These are phyloP conservation scores for Ypsolopha sequella DNA, from an alignment of 2,888 invertebrate genomes.

Conservation along the genomic window DNA sequence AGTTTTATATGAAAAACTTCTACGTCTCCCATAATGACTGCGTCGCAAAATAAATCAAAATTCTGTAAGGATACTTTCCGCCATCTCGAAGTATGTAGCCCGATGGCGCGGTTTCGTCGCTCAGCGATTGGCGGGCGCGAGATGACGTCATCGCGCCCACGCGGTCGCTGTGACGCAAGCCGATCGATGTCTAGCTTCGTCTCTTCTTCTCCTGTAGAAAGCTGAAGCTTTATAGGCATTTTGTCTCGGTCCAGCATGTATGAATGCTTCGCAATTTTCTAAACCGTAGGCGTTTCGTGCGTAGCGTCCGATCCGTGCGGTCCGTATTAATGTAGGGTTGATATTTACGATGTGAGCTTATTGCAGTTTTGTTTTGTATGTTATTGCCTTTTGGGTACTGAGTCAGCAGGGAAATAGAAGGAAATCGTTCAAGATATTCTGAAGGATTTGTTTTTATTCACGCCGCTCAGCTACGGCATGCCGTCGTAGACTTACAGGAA, in stretches of 20 bases:
- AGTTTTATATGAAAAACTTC: constrained; percentile 18
- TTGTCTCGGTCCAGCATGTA: constrained; percentile 37
- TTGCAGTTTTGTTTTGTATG: constrained; percentile 15
- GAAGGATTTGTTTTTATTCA: no score
- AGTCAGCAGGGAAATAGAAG: no score
- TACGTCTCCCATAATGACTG: constrained; percentile 9
- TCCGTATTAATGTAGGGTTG: constrained; percentile 28
- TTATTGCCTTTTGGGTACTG: constrained; percentile 12
- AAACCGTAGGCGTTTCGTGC: constrained; percentile 59
- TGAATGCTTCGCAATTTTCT: constrained; percentile 54
- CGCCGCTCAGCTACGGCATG: no score
- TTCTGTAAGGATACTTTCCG: constrained; percentile 18
- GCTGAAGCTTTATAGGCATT: constrained; percentile 7
- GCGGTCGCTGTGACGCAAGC: constrained; percentile 62
- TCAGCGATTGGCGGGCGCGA: constrained; percentile 39
- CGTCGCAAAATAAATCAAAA: no score
- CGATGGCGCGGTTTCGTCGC: constrained; percentile 54
- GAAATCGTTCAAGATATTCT: no score
- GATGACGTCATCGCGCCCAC: constrained; percentile 68
- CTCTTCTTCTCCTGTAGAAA: constrained; percentile 20
- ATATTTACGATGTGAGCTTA: constrained; percentile 36
- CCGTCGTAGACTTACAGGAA: no score
- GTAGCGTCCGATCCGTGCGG: constrained; percentile 25
- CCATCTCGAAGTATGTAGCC: constrained; percentile 15
- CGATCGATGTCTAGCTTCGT: constrained; percentile 47